phyloP scores from a whole-genome alignment of 2,797 vertebrate species.

The Melanotaenia parkinsoni region DNA sequence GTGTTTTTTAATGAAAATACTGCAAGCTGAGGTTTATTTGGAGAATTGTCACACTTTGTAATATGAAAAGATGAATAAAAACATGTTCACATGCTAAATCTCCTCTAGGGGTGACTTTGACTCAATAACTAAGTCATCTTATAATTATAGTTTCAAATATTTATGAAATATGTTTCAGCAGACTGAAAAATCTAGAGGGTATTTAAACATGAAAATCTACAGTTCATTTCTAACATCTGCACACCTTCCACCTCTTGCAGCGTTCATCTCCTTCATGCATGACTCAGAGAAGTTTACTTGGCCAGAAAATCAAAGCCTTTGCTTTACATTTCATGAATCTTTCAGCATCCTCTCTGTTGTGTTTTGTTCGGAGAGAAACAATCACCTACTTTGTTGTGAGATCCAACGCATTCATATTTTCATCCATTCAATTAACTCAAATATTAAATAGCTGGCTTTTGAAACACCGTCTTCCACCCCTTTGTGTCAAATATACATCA shows the following conservation, averaged over 20 bases:
- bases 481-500: too few relatives aligned
- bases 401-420: conserved; percentile 36
- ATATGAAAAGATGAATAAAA: neutral
- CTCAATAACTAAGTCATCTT: conserved; percentile 62
- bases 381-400: conserved; percentile 32
- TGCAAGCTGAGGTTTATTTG: conserved; percentile 3
- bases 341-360: conserved; percentile 25
- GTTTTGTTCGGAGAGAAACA: conserved; percentile 25
- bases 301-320: conserved; percentile 50
- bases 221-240: conserved; percentile 1
- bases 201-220: conserved; percentile 33
- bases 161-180: conserved; percentile 59
- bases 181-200: conserved; percentile 36
- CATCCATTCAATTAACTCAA: conserved; percentile 13
- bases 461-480: conserved; percentile 12
- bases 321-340: conserved; percentile 43
- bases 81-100: neutral
- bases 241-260: conserved; percentile 3
- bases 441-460: conserved; percentile 27
- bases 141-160: conserved; percentile 77
- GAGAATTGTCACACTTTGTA: neutral
- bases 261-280: conserved; percentile 25
- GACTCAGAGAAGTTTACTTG: conserved; percentile 8
- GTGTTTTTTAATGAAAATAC: neutral
- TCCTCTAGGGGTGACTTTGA: conserved; percentile 49